These are phyloP conservation scores for Tympanoctomys barrerae DNA, from an alignment of 2,797 vertebrate species.

Conservation along the genomic window DNA sequence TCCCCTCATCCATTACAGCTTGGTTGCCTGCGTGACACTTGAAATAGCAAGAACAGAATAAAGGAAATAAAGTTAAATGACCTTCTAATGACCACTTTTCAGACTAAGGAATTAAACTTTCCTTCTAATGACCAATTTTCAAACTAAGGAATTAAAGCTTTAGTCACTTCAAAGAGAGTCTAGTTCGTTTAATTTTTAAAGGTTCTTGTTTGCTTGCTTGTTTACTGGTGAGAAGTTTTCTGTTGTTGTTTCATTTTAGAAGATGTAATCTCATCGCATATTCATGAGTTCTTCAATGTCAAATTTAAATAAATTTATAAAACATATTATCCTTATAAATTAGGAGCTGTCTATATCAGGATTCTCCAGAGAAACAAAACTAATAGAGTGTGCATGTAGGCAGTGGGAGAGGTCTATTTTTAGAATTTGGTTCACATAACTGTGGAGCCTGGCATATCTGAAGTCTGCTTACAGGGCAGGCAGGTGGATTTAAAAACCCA, in stretches of 20 bases:
- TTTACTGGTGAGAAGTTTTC: neutral
- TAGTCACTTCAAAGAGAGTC: neutral
- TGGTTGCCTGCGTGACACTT: neutral
- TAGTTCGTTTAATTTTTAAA: neutral
- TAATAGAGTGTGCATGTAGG: neutral
- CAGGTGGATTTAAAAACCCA: neutral
- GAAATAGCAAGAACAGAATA: neutral
- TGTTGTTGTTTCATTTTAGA: neutral
- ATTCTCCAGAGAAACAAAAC: neutral
- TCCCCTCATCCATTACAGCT: neutral
- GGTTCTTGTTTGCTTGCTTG: neutral
- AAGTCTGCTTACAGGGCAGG: neutral
- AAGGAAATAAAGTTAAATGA: neutral
- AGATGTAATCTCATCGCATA: neutral
- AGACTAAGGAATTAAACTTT: no score
- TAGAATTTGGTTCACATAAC: neutral
- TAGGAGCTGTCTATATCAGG: neutral
- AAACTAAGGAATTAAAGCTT: neutral
- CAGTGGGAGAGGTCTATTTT: conserved; percentile 9
- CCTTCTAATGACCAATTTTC: neutral
- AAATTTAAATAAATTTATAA: conserved; percentile 28
- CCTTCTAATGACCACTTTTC: neutral
- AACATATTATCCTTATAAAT: conserved; percentile 41
- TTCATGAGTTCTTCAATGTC: neutral
- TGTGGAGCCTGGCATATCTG: neutral